A percentile compares a stretch with the other conserved stretches of the same genome.
Evolutionary conservation across 2,797 vertebrate species (phyloP).

Genomic region (Cuniculus paca): DNA sequence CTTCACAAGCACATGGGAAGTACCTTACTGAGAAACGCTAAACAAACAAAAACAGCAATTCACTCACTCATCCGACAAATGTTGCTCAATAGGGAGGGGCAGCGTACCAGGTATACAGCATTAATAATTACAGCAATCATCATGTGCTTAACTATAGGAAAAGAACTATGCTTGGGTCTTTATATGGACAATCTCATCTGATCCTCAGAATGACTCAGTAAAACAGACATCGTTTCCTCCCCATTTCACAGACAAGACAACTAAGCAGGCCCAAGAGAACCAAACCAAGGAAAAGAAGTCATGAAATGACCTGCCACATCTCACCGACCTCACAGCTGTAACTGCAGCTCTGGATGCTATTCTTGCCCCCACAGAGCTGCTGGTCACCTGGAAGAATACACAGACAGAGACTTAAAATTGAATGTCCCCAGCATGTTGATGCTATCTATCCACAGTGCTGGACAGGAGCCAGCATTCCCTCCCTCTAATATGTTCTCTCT

Average conservation of each 20-base stretch:
- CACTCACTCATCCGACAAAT: not conserved
- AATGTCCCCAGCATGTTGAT: not conserved
- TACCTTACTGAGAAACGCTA: not conserved
- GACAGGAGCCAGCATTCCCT: too few species aligned
- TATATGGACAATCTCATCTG: not conserved
- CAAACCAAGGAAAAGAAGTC: not conserved
- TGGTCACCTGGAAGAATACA: not conserved
- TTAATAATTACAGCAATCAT: not conserved
- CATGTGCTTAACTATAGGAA: not conserved
- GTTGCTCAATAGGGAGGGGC: not conserved
- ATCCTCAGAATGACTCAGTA: not conserved
- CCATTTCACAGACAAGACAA: not conserved
- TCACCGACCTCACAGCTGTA: not conserved
- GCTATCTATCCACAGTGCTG: not conserved
- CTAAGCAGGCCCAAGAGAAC: not conserved
- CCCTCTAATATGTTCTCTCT: not conserved
- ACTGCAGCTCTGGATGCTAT: not conserved
- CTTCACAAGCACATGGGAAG: not conserved
- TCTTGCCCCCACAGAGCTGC: not conserved
- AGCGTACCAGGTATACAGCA: not conserved
- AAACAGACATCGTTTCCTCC: not conserved
- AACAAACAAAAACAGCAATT: not conserved
- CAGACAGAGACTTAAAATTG: not conserved
- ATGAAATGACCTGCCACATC: not conserved
- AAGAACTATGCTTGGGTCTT: not conserved